Base-by-base conservation (phyloP, 2,888 invertebrate species). In the Arctia plantaginis region DNA sequence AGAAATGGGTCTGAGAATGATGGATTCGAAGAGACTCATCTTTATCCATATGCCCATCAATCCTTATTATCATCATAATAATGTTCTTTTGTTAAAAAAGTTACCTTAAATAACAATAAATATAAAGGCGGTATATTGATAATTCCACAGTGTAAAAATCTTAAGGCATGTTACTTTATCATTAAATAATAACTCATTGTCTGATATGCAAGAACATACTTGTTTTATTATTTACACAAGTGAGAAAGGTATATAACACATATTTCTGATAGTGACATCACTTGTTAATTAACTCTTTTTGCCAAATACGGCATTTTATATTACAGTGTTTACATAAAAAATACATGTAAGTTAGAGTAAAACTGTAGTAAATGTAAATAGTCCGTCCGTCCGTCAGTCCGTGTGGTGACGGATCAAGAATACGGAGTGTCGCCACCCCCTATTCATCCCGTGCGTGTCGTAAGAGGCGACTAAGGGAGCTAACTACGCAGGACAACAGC, bases 241-340 rank as follows among this genome's bases (percentile, higher is more conserved):
- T 93, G 93, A 84, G 80, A 81, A 81, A 75, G 73, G 69, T 44
- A 70, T 74, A 71, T 66, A 75, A 72, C 75, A 33, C 77, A 79
- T 87, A 89, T 90, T 85, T 88, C 87, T 80, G 79, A 72, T 74
- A 80, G 87, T 93, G 93, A 94, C 93, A 93, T 94, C 94, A 93
- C 85, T 86, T 82, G 73, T 80, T 81, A 78, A 77, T 79, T 76
- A 76, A 69, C 75, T 76, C 66, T 72, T 75, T 64, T 75, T 74
- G 55, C 55, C 39, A 75, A 67, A 71, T 18, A 55, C 69, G 76
- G 77, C 76, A 81, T 84, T 80, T 81, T 76, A 77, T 78, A 71
- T 81, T 70, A 79, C 77, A 78, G 62, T 69, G 72, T 75, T 79
- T 59, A 77, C 79, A 74, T 73, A 74, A 78, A 71, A 65, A 10